Evolutionary conservation across 2,113 vertebrate genomes (phyloP).

Genomic region (Entosphenus tridentatus): DNA sequence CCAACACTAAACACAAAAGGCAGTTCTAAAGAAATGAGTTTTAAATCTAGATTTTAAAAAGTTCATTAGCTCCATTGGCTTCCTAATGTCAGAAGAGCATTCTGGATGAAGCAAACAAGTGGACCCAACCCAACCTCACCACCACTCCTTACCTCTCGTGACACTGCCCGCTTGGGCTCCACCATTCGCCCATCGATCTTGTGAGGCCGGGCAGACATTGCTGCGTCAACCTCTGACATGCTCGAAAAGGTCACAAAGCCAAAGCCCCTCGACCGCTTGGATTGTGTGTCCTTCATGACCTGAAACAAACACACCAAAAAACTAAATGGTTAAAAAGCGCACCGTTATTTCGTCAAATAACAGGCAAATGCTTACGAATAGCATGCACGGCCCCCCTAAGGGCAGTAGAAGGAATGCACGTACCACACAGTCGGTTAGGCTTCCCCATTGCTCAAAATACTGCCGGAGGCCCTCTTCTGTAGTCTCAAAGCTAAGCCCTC

Average conservation of each 20-base stretch:
- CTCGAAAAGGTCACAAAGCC: constrained; percentile 48
- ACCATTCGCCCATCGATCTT: constrained; percentile 46
- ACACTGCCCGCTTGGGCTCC: constrained; percentile 44
- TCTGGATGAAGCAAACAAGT: too few species aligned
- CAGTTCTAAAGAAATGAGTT: too few species aligned
- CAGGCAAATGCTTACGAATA: too few species aligned
- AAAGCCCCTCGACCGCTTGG: constrained; percentile 47
- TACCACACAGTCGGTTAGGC: constrained; percentile 50
- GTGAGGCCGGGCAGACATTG: constrained; percentile 47
- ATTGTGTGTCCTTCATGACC: constrained; percentile 48
- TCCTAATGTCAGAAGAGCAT: too few species aligned
- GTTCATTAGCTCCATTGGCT: too few species aligned
- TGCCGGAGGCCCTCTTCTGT: constrained; percentile 45
- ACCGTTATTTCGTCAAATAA: too few species aligned
- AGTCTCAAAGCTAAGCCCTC: constrained; percentile 44
- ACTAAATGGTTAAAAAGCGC: too few species aligned
- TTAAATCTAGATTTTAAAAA: too few species aligned
- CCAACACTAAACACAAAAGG: too few species aligned
- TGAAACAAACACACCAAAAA: constrained; percentile 10
- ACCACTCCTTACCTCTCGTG: constrained; percentile 30
- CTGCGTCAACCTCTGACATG: constrained; percentile 45
- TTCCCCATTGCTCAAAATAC: constrained; percentile 52
- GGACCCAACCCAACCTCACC: too few species aligned
- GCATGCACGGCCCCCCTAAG: not conserved
- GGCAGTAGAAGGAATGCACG: constrained; percentile 9